Percentiles rank a stretch among this genome's conserved stretches.
Conservation (phyloP, 2,113 vertebrate species). For the Corythornis cristatus region DNA sequence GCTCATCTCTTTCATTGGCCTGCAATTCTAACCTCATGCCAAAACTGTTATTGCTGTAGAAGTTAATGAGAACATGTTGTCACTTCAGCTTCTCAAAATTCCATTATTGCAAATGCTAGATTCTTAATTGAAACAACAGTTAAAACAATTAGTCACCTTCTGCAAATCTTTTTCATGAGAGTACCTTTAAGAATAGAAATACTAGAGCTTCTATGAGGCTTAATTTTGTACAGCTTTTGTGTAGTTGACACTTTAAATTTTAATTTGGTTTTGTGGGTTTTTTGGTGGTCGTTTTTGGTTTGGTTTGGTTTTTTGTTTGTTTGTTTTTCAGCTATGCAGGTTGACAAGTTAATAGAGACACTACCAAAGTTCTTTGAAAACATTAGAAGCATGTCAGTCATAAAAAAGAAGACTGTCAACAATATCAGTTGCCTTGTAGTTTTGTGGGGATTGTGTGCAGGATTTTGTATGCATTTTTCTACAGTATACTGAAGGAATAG, state of each 20-base stretch:
- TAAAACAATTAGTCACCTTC: background rate
- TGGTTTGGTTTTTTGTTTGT: no score
- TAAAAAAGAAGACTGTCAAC: background rate
- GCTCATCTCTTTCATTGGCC: constrained; percentile 66
- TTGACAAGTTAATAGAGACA: background rate
- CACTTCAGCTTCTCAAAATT: constrained; percentile 59
- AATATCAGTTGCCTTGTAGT: background rate
- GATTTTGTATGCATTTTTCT: background rate
- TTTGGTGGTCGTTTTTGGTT: no score
- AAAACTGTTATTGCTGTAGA: constrained; percentile 61
- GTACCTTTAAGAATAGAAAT: background rate
- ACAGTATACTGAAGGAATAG: background rate
- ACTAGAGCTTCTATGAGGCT: background rate
- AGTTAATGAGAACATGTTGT: constrained; percentile 64
- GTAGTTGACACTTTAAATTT: background rate
- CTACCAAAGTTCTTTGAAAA: background rate
- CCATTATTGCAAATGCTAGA: constrained; percentile 6
- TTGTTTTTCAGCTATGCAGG: background rate
- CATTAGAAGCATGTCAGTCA: background rate
- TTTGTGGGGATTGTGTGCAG: background rate
- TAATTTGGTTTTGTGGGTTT: no score
- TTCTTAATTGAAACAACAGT: constrained; percentile 36
- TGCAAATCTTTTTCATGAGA: background rate
- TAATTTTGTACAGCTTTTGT: background rate
- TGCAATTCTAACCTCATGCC: background rate